Base-by-base conservation (phyloP, 2,888 invertebrate species). In the Teleogryllus oceanicus region DNA sequence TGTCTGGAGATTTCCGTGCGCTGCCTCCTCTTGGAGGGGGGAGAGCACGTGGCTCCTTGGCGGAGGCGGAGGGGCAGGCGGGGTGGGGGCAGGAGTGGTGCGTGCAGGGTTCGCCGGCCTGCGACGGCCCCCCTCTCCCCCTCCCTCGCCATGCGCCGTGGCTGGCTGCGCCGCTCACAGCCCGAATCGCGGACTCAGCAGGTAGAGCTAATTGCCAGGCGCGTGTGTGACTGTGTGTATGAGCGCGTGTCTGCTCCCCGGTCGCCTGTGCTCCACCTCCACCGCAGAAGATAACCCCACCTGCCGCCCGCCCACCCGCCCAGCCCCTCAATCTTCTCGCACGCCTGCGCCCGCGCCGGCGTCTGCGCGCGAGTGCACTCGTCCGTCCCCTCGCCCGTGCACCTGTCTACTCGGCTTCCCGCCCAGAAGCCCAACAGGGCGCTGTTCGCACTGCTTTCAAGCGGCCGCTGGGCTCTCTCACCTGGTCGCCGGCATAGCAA, bases 211-310 rank as follows among this genome's bases (percentile, higher is more conserved):
- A 62, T 62, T 62, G 62, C 62, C 62, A 37, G 37, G 62, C 62
- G 62, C 62, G 62, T n/a, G 62, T 62, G 62, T 62, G 62, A n/a
- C 62, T n/a, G 62, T 62, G 62, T 62, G 62, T 62, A 62, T n/a
- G 62, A 62, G 16, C 62, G 62, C 62, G 62, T 62, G 62, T 62
- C 62, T 62, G n/a, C 62, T 62, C 16, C 16, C 37, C 37, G 37
- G 37, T 37, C 37, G 37, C 37, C 37, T 37, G 37, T 37, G 37
- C 37, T 37, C 8, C 37, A 37, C 37, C 37, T 37, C 37, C 37
- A 37, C 37, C 37, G 37, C 37, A 37, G 37, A 37, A 37, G 37
- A 37, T 37, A 37, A 37, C 37, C 37, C 37, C 8, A 37, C 37
- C 37, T 37, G 62, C 62, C 13, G 62, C 16, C 8, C 62, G 62